phyloP scores from a whole-genome alignment of 1,140 invertebrate species.

The Calosoma granatense region DNA sequence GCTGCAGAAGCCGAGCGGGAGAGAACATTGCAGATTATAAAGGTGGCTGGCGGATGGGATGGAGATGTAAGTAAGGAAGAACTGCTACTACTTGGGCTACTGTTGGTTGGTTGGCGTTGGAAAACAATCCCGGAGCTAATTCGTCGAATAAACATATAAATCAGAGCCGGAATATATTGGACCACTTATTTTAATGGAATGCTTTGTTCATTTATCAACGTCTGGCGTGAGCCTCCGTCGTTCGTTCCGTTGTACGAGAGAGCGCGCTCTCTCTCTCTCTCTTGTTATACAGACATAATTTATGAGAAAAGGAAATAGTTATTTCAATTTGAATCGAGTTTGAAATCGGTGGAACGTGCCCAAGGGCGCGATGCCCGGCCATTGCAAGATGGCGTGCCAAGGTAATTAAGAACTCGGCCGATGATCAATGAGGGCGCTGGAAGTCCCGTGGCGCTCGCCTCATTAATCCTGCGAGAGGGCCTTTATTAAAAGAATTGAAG shows the following conservation, averaged over 20 bases:
- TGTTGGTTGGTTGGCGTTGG: no score
- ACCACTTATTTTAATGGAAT: conserved; percentile 32
- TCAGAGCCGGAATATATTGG: conserved; percentile 27
- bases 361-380: conserved; percentile 20
- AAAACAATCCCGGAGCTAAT: conserved; percentile 16
- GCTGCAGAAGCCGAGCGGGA: no score
- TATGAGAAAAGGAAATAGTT: conserved; percentile 31
- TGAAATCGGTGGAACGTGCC: conserved; percentile 22
- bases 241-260: no score
- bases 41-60: no score
- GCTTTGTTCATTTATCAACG: conserved; percentile 29
- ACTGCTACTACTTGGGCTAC: no score
- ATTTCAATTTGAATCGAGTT: conserved; percentile 27
- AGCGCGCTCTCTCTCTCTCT: no score
- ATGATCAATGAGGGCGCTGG: conserved; percentile 24
- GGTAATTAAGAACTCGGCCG: conserved; percentile 25
- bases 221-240: conserved; percentile 16
- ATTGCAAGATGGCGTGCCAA: conserved; percentile 17
- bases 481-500: conserved; percentile 30
- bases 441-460: conserved; percentile 20
- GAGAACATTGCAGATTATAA: no score
- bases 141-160: conserved; percentile 29
- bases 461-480: conserved; percentile 27
- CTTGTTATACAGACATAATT: conserved; percentile 28
- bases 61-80: no score